Evolutionary conservation across 1,140 invertebrate genomes (phyloP).

Genomic region (Agrypnia vestita): DNA sequence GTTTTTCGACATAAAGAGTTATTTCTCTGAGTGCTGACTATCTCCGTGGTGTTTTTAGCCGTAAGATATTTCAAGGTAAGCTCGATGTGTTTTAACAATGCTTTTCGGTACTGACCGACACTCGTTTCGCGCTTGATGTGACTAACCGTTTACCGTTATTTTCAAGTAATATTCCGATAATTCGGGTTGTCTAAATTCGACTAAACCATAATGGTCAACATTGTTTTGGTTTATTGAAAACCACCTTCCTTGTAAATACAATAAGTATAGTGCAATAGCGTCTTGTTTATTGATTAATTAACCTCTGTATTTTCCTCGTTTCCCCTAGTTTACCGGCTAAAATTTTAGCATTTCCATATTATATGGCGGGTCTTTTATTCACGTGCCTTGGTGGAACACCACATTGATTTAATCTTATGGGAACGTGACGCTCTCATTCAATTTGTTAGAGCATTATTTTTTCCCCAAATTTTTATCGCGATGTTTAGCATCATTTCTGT

Average conservation of each 20-base stretch:
- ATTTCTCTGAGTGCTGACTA: not conserved
- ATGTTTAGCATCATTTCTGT: too few relatives aligned
- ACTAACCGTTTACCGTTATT: constrained; percentile 37
- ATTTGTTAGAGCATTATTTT: too few relatives aligned
- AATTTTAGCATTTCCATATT: not conserved
- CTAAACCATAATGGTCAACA: not conserved
- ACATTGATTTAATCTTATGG: too few relatives aligned
- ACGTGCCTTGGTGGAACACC: too few relatives aligned
- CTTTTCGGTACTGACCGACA: not conserved
- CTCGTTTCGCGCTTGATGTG: not conserved
- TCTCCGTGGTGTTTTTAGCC: not conserved
- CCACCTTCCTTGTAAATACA: not conserved
- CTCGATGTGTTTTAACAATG: not conserved
- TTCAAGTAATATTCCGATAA: not conserved
- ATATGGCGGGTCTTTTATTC: too few relatives aligned
- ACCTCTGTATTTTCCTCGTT: not conserved
- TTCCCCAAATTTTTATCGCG: too few relatives aligned
- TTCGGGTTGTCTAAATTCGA: not conserved
- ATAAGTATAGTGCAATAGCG: not conserved
- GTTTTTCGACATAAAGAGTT: constrained; percentile 25
- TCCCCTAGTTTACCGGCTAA: constrained; percentile 7
- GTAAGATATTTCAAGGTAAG: constrained; percentile 3
- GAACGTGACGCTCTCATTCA: too few relatives aligned
- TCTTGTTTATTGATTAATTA: constrained; percentile 29
- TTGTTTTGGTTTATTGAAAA: not conserved